phyloP scores from a whole-genome alignment of 2,888 invertebrate genomes.

The Apodemia mormo region DNA sequence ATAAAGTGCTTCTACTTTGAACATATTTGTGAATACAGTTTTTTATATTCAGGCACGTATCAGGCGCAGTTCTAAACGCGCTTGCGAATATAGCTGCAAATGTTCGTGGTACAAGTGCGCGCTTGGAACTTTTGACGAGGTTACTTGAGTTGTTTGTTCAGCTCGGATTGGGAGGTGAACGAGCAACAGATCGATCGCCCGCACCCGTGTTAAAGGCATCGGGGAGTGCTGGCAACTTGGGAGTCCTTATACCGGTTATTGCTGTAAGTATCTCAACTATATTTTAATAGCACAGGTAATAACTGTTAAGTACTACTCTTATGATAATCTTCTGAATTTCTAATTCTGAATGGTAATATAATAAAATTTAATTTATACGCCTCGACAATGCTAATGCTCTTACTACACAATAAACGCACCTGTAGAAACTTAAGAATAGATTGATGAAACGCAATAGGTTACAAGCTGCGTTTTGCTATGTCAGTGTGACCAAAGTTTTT shows the following conservation, averaged over 20 bases:
- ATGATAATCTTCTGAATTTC: too few relatives aligned
- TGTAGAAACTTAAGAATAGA: too few relatives aligned
- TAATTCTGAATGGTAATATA: too few relatives aligned
- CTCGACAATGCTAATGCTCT: too few relatives aligned
- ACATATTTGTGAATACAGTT: background rate
- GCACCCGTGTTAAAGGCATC: constrained; percentile 89
- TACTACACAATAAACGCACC: too few relatives aligned
- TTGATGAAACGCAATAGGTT: too few relatives aligned
- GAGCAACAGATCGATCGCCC: constrained; percentile 95
- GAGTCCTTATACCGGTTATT: constrained; percentile 98
- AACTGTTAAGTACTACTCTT: too few relatives aligned
- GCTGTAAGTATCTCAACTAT: constrained; percentile 82
- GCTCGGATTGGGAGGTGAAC: constrained; percentile 97
- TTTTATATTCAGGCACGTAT: constrained; percentile 89
- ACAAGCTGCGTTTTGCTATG: too few relatives aligned
- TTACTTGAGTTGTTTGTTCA: constrained; percentile 98
- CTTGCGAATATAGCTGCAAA: constrained; percentile 97
- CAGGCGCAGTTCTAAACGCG: constrained; percentile 97
- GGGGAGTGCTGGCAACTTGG: constrained; percentile 97
- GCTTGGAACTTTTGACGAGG: constrained; percentile 92
- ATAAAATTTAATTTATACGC: too few relatives aligned
- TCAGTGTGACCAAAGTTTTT: too few relatives aligned
- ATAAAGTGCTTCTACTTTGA: background rate
- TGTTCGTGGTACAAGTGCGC: constrained; percentile 92
- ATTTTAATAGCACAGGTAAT: background rate